A percentile compares a stretch with the other conserved stretches of the same genome.
phyloP scores from a whole-genome alignment of 1,140 invertebrate genomes.

The Frieseomelitta varia region DNA sequence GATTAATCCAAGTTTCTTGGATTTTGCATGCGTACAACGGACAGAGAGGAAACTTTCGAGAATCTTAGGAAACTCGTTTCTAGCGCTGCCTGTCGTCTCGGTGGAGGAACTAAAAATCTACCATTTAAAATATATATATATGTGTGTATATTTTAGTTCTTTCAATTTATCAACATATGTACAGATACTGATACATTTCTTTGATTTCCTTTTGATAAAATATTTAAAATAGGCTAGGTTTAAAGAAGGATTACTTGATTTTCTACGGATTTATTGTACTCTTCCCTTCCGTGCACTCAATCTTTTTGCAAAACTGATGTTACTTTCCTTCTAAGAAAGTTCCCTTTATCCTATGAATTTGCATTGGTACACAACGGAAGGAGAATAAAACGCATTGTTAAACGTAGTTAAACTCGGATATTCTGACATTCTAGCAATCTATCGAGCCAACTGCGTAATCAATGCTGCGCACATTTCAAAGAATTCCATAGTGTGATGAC shows the following conservation, averaged over 20 bases:
- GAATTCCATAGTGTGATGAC: slow-evolving; percentile 99
- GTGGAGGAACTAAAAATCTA: background rate
- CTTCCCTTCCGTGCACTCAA: background rate
- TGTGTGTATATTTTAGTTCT: background rate
- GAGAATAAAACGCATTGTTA: slow-evolving; percentile 1
- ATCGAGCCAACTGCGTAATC: slow-evolving; percentile 98
- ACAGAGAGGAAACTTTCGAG: background rate
- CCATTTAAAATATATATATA: background rate
- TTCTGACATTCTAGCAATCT: background rate
- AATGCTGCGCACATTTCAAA: slow-evolving; percentile 99
- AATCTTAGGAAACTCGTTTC: background rate
- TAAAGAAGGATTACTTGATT: slow-evolving; percentile 22
- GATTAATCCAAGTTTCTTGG: background rate
- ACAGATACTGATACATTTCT: background rate
- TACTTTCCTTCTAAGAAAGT: background rate
- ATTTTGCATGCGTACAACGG: background rate
- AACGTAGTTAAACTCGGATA: slow-evolving; percentile 6
- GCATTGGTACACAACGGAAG: slow-evolving; percentile 1
- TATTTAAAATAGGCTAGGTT: background rate
- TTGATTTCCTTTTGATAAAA: too few relatives aligned
- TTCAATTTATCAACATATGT: background rate
- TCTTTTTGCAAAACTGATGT: slow-evolving; percentile 11
- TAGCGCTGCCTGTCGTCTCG: background rate
- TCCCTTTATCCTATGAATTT: slow-evolving; percentile 32
- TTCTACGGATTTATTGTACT: slow-evolving; percentile 31